Evolutionary conservation across 1,140 invertebrate genomes (phyloP), one percentile per base, ranked within the genome.

Genomic region (Scaptomyza hsui): DNA sequence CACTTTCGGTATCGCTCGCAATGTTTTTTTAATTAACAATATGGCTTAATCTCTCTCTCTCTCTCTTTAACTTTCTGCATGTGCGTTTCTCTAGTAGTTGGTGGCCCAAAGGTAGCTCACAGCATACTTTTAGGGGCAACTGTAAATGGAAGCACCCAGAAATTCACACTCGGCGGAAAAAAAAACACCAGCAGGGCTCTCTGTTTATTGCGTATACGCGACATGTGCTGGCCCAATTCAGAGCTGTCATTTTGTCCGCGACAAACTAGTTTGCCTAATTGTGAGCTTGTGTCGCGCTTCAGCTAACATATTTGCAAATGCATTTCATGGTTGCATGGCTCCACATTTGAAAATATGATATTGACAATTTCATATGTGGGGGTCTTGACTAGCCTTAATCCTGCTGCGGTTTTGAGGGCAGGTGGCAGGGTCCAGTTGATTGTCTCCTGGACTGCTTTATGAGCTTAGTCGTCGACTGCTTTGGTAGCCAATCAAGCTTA

Each of bases 401-500:
- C 77, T 75, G 57, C 32, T 45, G 47, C 15, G 47, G 4, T 24
- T 9, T 5, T 6, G 24, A n/a, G n/a, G n/a, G n/a, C n/a, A n/a
- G 16, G 10, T 35, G 29, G n/a, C 15, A 62, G 45, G 47, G 24
- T 65, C 44, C 61, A 60, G 24, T 44, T 19, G 16, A 26, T 19
- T 37, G 16, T 7, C 48, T 52, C 7, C 15, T 16, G 12, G 4
- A 12, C 16, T 64, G 71, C 61, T 78, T 73, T 77, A 81, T 77
- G 78, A 76, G 56, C 78, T 77, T 62, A 81, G 63, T 74, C 68
- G 78, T 74, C 72, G 78, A 71, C 57, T 68, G 72, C 77, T 71
- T 76, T 77, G 53, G 76, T 64, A 70, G 47, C 61, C 80, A 81
- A 86, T 86, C 88, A 81, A 86, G 82, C 62, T 72, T 44, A 65